Evolutionary conservation across 2,888 invertebrate genomes (phyloP).

Genomic region (Parthenolecanium corni): DNA sequence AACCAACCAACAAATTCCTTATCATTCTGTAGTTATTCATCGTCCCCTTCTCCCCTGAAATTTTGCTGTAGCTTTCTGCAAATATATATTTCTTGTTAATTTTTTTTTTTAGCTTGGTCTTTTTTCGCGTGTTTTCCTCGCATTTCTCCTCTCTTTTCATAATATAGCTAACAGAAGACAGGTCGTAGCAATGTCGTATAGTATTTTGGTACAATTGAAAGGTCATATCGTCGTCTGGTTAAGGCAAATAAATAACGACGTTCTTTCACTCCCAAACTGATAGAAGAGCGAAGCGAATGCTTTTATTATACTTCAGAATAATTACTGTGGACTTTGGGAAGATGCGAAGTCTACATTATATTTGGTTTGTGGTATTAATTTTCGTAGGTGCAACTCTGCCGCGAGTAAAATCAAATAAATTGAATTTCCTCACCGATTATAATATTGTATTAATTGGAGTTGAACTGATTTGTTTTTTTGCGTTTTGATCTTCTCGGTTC

Average conservation of each 20-base stretch:
- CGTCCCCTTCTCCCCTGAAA: no score
- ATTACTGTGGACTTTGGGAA: slow-evolving; percentile 13
- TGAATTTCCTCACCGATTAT: no score
- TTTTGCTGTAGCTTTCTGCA: no score
- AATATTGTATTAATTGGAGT: no score
- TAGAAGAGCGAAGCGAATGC: neutral
- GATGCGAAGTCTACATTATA: neutral
- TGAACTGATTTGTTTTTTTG: no score
- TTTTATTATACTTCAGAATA: neutral
- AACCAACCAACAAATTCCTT: no score
- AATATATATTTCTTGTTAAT: no score
- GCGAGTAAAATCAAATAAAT: no score
- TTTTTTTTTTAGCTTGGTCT: neutral
- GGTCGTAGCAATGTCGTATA: slow-evolving; percentile 12
- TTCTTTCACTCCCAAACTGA: neutral
- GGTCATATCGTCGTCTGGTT: slow-evolving; percentile 2
- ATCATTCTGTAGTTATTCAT: no score
- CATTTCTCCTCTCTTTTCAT: no score
- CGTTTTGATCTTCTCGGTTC: no score
- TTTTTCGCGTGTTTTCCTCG: neutral
- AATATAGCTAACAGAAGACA: neutral
- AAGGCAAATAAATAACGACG: neutral
- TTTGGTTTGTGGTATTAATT: neutral
- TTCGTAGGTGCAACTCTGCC: no score
- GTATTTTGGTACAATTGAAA: slow-evolving; percentile 4